A percentile compares a stretch with the other conserved stretches of the same genome.
Conservation (phyloP, 2,888 invertebrate genomes). For the Barypeithes pellucidus region DNA sequence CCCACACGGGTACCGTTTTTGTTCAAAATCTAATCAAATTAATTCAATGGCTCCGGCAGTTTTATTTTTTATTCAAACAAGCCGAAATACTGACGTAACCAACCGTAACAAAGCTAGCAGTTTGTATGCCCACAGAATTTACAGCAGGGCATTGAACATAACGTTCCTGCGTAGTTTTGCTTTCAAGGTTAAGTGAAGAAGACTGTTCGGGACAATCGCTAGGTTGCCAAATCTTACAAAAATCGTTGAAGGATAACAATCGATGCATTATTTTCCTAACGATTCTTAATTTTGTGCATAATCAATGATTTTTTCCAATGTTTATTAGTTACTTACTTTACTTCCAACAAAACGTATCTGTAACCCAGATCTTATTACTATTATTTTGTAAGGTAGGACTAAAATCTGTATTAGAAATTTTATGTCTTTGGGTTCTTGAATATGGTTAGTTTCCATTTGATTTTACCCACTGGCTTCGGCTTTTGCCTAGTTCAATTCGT, state of each 20-base stretch:
- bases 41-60: constrained; percentile 14
- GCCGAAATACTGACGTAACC: constrained; percentile 43
- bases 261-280: too few relatives aligned
- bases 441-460: too few relatives aligned
- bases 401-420: too few relatives aligned
- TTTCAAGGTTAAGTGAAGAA: constrained; percentile 51
- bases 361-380: too few relatives aligned
- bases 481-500: too few relatives aligned
- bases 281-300: too few relatives aligned
- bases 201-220: constrained; percentile 40
- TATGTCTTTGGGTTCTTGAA: too few relatives aligned
- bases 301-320: too few relatives aligned
- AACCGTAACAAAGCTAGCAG: constrained; percentile 48
- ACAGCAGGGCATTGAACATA: constrained; percentile 54
- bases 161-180: constrained; percentile 55
- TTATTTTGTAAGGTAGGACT: too few relatives aligned
- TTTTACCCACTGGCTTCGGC: too few relatives aligned
- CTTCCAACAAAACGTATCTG: too few relatives aligned
- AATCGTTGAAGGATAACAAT: neutral
- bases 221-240: constrained; percentile 20
- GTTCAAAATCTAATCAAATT: constrained; percentile 17
- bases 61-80: constrained; percentile 21
- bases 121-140: constrained; percentile 48
- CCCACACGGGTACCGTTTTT: constrained; percentile 33
- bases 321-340: too few relatives aligned